Conservation (phyloP, 2,888 invertebrate species). For the Diabrotica balteata region DNA sequence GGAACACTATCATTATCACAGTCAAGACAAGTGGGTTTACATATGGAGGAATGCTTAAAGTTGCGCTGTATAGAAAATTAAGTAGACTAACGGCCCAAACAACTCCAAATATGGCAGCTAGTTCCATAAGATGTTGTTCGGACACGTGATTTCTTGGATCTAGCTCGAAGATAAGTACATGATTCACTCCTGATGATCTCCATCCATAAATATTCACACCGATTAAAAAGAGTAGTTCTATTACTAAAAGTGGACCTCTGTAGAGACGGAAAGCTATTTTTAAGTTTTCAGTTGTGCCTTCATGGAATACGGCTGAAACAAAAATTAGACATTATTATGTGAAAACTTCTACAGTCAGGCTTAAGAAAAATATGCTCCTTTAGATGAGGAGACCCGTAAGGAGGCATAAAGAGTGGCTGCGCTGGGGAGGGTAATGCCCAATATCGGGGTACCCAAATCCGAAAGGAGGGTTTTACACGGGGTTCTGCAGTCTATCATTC, state of each 20-base stretch:
- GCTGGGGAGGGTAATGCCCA: too few relatives aligned
- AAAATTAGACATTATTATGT: not conserved
- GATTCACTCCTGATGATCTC: slow-evolving; percentile 83
- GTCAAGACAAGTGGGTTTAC: slow-evolving; percentile 76
- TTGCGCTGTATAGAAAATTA: slow-evolving; percentile 71
- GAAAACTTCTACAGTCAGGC: too few relatives aligned
- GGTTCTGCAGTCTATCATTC: too few relatives aligned
- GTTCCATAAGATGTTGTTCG: slow-evolving; percentile 80
- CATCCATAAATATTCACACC: slow-evolving; percentile 84
- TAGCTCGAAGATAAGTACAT: slow-evolving; percentile 83
- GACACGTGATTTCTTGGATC: slow-evolving; percentile 80
- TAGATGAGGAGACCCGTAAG: too few relatives aligned
- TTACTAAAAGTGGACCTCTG: slow-evolving; percentile 78
- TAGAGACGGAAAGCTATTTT: slow-evolving; percentile 78
- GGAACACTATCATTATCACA: slow-evolving; percentile 71
- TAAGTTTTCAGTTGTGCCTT: slow-evolving; percentile 65
- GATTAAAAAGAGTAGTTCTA: slow-evolving; percentile 77
- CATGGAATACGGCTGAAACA: slow-evolving; percentile 63
- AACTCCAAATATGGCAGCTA: slow-evolving; percentile 78
- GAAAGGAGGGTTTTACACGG: too few relatives aligned
- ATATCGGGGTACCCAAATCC: too few relatives aligned
- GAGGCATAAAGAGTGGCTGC: too few relatives aligned
- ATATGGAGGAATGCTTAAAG: slow-evolving; percentile 77
- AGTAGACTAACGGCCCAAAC: slow-evolving; percentile 74
- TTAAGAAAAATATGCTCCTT: too few relatives aligned